These are phyloP conservation scores for Parauchenoglanis ngamensis DNA, from an alignment of 2,797 vertebrate genomes.

Conservation along the genomic window DNA sequence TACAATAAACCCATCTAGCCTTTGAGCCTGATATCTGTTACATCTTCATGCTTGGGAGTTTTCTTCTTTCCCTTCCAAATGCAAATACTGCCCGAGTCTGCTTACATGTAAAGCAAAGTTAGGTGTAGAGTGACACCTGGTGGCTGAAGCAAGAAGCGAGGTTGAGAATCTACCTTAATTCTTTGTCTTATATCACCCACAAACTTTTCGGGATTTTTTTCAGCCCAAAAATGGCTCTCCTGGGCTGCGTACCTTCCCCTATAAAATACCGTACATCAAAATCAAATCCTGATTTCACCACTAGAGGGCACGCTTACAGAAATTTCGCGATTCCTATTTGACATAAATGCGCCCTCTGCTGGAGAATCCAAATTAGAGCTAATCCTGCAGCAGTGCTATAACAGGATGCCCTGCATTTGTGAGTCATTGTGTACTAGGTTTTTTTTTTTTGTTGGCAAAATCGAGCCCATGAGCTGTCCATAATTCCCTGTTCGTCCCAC, in stretches of 20 bases:
- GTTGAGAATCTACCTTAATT: not conserved
- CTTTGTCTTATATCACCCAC: not conserved
- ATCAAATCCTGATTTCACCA: not conserved
- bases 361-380: not conserved
- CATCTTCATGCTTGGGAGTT: not conserved
- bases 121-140: not conserved
- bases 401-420: not conserved
- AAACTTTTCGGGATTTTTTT: not conserved
- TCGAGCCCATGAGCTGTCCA: no score
- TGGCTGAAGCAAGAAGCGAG: not conserved
- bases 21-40: not conserved
- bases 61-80: not conserved
- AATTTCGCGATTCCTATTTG: not conserved
- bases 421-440: no score
- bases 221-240: not conserved
- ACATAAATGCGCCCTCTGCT: not conserved
- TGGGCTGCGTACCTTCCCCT: not conserved
- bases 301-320: not conserved
- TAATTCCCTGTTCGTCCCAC: not conserved
- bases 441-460: no score
- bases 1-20: not conserved
- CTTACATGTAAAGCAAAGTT: not conserved
- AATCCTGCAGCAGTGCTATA: not conserved
- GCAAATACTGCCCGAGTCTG: no score
- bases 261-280: not conserved